phyloP scores from a whole-genome alignment of 2,888 invertebrate genomes.

The Plebejus argus region DNA sequence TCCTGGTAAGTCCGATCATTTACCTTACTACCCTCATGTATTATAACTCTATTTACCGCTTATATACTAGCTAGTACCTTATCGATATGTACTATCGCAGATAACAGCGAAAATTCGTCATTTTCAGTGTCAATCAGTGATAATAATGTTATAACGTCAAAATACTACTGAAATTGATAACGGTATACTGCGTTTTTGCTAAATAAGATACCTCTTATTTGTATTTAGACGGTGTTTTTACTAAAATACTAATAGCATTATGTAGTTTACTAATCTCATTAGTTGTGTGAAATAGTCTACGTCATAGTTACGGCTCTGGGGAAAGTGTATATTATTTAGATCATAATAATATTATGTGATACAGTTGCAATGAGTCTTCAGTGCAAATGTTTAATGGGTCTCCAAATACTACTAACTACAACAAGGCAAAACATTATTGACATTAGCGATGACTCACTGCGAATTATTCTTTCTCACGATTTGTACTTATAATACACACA shows the following conservation, averaged over 20 bases:
- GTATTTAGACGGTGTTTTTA: not conserved
- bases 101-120: not conserved
- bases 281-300: not conserved
- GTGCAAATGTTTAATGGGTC: too few species aligned
- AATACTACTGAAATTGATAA: slow-evolving; percentile 8
- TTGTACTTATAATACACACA: too few species aligned
- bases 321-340: not conserved
- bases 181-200: not conserved
- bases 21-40: not conserved
- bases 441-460: not conserved
- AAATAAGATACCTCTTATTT: too few species aligned
- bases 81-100: not conserved
- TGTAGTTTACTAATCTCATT: not conserved
- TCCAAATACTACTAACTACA: not conserved
- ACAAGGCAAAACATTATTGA: not conserved
- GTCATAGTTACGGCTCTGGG: not conserved
- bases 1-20: not conserved
- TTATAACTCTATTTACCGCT: not conserved
- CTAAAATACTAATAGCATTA: not conserved
- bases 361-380: not conserved
- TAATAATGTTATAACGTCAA: not conserved
- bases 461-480: not conserved
- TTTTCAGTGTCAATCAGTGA: not conserved
- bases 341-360: not conserved
- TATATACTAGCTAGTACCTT: not conserved